phyloP scores from a whole-genome alignment of 2,797 vertebrate genomes.

The Glossophaga mutica region DNA sequence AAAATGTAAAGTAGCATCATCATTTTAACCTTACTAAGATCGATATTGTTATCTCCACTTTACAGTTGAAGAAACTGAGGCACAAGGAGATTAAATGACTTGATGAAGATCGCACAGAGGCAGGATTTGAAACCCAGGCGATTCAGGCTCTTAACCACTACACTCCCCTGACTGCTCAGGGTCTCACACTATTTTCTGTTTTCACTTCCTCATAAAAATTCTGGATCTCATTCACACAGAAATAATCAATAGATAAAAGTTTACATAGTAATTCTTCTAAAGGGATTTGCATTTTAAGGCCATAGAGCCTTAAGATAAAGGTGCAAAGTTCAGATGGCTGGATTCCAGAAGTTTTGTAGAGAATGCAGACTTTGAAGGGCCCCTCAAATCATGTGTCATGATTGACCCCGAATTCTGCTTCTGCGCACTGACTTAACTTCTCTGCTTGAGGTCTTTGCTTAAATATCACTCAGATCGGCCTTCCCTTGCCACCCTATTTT shows the following conservation, averaged over 20 bases:
- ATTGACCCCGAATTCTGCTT: not conserved
- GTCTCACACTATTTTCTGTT: not conserved
- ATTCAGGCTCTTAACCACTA: not conserved
- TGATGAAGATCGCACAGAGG: not conserved
- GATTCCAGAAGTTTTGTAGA: not conserved
- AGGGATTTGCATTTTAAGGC: not conserved
- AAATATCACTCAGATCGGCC: not conserved
- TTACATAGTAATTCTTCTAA: not conserved
- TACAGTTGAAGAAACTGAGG: too few relatives aligned
- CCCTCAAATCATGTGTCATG: not conserved
- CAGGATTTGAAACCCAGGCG: not conserved
- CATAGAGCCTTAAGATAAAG: not conserved
- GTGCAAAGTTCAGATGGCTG: not conserved
- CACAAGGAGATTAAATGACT: too few relatives aligned
- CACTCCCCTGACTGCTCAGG: not conserved
- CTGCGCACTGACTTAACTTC: not conserved
- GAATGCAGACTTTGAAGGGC: not conserved
- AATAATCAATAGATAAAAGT: not conserved
- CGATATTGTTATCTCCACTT: not conserved
- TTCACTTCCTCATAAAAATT: not conserved
- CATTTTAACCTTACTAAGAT: not conserved
- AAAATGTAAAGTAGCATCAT: not conserved
- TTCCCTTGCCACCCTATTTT: not conserved
- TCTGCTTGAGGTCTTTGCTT: not conserved
- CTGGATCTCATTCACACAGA: not conserved